Evolutionary conservation across 35 echinoderm and acorn worm genomes (phyloP).

Genomic region (Patiria miniata): DNA sequence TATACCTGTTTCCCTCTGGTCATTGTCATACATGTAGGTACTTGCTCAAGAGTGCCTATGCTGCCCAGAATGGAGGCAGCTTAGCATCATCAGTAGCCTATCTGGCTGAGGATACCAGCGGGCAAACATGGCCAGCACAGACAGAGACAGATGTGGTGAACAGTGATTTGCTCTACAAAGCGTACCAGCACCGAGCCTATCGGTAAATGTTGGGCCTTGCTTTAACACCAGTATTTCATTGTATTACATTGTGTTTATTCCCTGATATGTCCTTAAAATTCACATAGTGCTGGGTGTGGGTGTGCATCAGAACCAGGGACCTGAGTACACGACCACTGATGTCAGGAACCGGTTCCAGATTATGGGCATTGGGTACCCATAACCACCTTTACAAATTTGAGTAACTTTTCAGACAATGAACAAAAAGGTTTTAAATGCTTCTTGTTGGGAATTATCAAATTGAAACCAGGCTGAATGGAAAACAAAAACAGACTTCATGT

Average conservation of each 20-base stretch:
- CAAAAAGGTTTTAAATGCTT: too few relatives aligned
- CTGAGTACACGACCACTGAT: background rate
- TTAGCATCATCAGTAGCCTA: slow-evolving; percentile 35
- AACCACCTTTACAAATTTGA: too few relatives aligned
- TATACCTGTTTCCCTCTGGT: too few relatives aligned
- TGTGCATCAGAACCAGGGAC: background rate
- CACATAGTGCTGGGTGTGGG: background rate
- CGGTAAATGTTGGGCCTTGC: slow-evolving; percentile 50
- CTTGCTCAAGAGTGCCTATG: slow-evolving; percentile 57
- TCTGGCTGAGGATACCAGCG: slow-evolving; percentile 19
- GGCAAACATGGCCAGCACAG: slow-evolving; percentile 20
- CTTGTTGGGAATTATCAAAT: too few relatives aligned
- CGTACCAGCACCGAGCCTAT: slow-evolving; percentile 71
- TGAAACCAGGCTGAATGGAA: too few relatives aligned
- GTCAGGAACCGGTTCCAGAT: background rate
- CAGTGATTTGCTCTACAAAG: slow-evolving; percentile 23
- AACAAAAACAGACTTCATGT: too few relatives aligned
- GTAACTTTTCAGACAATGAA: too few relatives aligned
- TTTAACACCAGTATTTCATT: background rate
- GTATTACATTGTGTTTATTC: too few relatives aligned
- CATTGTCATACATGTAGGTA: slow-evolving; percentile 61
- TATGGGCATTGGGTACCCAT: background rate
- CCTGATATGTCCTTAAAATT: background rate
- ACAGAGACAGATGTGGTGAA: slow-evolving; percentile 32
- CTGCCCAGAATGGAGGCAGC: slow-evolving; percentile 15